Conservation (phyloP, 2,888 invertebrate species). For the Xylota segnis region DNA sequence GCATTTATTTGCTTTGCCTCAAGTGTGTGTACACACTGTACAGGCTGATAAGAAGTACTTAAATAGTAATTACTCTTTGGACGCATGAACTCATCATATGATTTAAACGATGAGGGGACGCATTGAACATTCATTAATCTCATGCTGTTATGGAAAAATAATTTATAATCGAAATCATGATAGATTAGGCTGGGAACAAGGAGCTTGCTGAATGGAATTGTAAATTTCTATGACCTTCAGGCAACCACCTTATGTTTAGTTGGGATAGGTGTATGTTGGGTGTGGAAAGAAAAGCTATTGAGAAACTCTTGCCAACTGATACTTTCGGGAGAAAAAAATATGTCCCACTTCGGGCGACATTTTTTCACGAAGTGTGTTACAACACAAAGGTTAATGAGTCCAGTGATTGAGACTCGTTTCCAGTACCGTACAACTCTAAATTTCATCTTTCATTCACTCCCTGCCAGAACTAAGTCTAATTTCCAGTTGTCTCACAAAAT, state of each 20-base stretch:
- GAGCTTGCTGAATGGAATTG: background rate
- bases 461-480: too few relatives aligned
- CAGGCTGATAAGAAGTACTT: slow-evolving; percentile 49
- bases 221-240: background rate
- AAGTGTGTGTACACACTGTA: slow-evolving; percentile 17
- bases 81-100: slow-evolving; percentile 46
- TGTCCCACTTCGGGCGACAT: too few relatives aligned
- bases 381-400: too few relatives aligned
- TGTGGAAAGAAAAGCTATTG: too few relatives aligned
- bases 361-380: too few relatives aligned
- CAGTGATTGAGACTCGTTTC: too few relatives aligned
- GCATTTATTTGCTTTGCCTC: slow-evolving; percentile 20
- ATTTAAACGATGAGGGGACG: slow-evolving; percentile 28
- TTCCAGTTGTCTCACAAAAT: too few relatives aligned
- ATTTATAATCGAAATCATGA: slow-evolving; percentile 5
- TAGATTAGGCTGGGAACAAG: background rate
- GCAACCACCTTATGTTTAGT: background rate
- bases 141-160: slow-evolving; percentile 4
- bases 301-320: too few relatives aligned
- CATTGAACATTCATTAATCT: slow-evolving; percentile 44
- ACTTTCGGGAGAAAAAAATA: too few relatives aligned
- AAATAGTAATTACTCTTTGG: slow-evolving; percentile 53
- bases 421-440: too few relatives aligned
- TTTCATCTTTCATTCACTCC: too few relatives aligned
- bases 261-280: too few relatives aligned